Evolutionary conservation across 2,888 invertebrate species (phyloP).

Genomic region (Papilio elwesi): DNA sequence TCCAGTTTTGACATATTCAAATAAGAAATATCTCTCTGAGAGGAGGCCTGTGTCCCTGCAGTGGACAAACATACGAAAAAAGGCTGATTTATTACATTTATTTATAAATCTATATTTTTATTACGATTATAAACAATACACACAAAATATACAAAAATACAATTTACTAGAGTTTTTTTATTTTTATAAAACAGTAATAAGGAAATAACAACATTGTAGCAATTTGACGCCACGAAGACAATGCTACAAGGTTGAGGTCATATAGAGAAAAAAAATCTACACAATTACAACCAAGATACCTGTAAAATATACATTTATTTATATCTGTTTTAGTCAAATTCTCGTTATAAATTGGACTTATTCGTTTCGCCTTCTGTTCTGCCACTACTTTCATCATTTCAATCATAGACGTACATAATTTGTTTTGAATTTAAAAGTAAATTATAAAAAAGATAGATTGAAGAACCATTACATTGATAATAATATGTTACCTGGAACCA

Average conservation of each 20-base stretch:
- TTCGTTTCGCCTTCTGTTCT: background rate
- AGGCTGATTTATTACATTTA: background rate
- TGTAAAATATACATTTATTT: too few species aligned
- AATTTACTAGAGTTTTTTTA: too few species aligned
- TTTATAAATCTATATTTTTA: conserved; percentile 3
- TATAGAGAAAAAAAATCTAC: too few species aligned
- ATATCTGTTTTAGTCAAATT: too few species aligned
- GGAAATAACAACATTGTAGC: too few species aligned
- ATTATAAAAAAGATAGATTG: conserved; percentile 2
- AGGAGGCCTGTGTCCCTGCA: too few species aligned
- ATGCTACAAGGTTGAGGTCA: too few species aligned
- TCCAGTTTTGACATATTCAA: conserved; percentile 19
- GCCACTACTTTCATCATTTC: background rate
- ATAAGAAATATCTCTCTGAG: conserved; percentile 15
- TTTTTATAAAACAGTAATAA: too few species aligned
- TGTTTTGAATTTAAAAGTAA: background rate
- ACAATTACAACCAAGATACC: too few species aligned
- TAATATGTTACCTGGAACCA: background rate
- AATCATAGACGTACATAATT: background rate
- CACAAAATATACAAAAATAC: too few species aligned
- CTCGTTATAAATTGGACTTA: background rate
- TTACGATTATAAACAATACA: background rate
- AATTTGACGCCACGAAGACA: too few species aligned
- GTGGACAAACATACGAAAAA: too few species aligned
- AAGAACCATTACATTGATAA: conserved; percentile 4